Base-by-base conservation (phyloP, 2,113 vertebrate species). In the Pelecanus crispus region DNA sequence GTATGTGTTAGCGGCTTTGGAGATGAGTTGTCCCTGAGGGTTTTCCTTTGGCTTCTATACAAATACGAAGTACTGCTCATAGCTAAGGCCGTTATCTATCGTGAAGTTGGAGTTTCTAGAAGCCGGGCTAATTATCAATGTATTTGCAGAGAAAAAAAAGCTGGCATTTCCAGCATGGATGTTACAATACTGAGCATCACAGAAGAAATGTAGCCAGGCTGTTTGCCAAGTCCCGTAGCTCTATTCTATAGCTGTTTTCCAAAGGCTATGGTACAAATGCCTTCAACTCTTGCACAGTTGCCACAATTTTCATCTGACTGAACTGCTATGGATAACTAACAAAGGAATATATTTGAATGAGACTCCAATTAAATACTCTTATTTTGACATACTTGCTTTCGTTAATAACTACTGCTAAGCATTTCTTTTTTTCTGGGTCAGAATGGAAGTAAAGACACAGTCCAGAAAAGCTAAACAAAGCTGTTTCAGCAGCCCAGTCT, bases 381-480 rank as follows among this genome's bases (percentile, higher is more conserved):
- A 70, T 97, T 95, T 94, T 93, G 84, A 88, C 62, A 47, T 83
- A 73, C 65, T 95, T 94, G 29, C 55, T 86, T 90, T 94, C 22
- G 24, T 71, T 93, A 91, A 73, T 93, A 92, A 77, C 47, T 92
- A 53, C 38, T 75, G 62, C 89, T 86, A 92, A 87, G 44, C 18
- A 10, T 92, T 96, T 91, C 15, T 84, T 83, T 78, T 67, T 87
- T 87, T 73, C 67, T 83, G 89, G 14, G 63, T 88, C 89, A 90
- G 45, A 92, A 86, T 38, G 53, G 81, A 93, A 94, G 52, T 75
- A 82, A 80, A 95, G 84, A 38, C 77, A 65, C 58, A 67, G 81
- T 92, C 86, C 89, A 85, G 81, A 91, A 91, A 95, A 92, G n/a
- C 85, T 92, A 95, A 95, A 96, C 95, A 96, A 94, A 95, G 79